A percentile compares a stretch with the other conserved stretches of the same genome.
These are phyloP conservation scores for Equus quagga DNA, from an alignment of 2,113 vertebrate genomes.

Conservation along the genomic window DNA sequence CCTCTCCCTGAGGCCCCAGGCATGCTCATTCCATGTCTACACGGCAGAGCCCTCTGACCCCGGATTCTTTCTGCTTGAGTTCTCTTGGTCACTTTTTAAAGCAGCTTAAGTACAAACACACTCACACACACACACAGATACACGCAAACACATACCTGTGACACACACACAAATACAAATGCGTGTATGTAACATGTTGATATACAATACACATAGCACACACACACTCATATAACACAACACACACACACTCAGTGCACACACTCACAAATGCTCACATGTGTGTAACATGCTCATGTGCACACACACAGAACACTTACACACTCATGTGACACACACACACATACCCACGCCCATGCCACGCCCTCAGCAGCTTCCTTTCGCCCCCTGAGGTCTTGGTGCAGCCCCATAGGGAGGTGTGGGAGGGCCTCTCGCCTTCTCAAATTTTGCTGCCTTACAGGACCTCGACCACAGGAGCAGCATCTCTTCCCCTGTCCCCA, in stretches of 20 bases:
- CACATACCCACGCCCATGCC: not conserved
- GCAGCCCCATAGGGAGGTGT: fast-evolving
- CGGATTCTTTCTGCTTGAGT: not conserved
- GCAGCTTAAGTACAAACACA: not conserved
- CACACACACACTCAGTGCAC: not conserved
- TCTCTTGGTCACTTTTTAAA: not conserved
- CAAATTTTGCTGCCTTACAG: not conserved
- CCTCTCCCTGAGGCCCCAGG: not conserved
- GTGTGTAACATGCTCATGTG: no score
- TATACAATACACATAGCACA: not conserved
- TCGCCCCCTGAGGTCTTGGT: not conserved
- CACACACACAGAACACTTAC: not conserved
- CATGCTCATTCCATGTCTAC: no score
- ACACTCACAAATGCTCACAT: no score
- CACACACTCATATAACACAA: not conserved
- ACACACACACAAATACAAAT: no score
- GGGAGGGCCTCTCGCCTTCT: fast-evolving
- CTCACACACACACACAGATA: not conserved
- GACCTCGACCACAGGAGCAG: not conserved
- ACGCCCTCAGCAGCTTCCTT: not conserved
- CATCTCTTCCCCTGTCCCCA: not conserved
- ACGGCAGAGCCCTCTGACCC: not conserved
- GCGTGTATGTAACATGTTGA: not conserved
- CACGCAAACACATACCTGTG: no score
- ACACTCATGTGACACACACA: not conserved